phyloP scores from a whole-genome alignment of 2,888 invertebrate genomes.

The Archips crataeganus region DNA sequence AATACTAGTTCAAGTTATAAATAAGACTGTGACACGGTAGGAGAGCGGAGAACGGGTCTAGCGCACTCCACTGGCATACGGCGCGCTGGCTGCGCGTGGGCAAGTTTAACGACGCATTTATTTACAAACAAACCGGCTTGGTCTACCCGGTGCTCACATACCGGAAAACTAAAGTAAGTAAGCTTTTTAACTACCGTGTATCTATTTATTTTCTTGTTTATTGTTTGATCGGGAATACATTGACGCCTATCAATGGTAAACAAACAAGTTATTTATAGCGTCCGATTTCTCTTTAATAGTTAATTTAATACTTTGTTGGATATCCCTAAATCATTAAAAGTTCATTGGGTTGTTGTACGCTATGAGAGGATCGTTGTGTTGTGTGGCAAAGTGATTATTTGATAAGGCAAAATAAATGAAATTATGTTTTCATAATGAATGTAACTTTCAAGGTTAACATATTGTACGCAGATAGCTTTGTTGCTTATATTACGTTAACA shows the following conservation, averaged over 20 bases:
- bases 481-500: neutral
- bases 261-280: slow-evolving; percentile 13
- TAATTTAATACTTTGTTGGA: slow-evolving; percentile 1
- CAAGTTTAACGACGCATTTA: slow-evolving; percentile 13
- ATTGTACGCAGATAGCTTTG: slow-evolving; percentile 1
- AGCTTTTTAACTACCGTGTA: neutral
- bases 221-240: neutral
- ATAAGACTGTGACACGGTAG: slow-evolving; percentile 15
- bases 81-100: neutral
- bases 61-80: neutral
- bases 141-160: neutral
- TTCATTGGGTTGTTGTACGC: neutral
- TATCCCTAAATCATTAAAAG: neutral
- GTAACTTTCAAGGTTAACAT: slow-evolving; percentile 1
- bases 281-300: neutral
- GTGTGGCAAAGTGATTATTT: neutral
- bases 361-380: neutral
- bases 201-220: neutral
- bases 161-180: slow-evolving; percentile 23
- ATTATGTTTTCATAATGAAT: neutral
- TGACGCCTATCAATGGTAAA: neutral
- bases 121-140: slow-evolving; percentile 37
- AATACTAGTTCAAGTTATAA: slow-evolving; percentile 38
- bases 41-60: neutral
- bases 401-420: neutral